Base-by-base conservation (phyloP, 2,113 vertebrate genomes). In the Zosterops japonicus region DNA sequence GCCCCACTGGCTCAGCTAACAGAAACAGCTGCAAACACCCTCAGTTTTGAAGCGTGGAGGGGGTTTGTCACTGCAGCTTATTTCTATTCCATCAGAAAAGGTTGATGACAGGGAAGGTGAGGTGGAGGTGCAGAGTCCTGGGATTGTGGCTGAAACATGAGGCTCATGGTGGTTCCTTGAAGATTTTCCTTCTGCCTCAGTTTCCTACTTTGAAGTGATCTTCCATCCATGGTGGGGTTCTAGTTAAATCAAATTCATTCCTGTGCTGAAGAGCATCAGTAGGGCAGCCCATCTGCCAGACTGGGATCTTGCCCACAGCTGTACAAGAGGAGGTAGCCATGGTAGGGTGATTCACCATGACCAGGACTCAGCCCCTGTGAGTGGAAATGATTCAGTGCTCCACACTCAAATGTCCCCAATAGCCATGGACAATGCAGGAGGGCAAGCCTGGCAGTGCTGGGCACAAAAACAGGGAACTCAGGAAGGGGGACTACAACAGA, bases 391-490 rank as follows among this genome's bases (percentile, higher is more conserved):
- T 52, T 29, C 35, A 27, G 0, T 64, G 60, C 33, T 83, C 22
- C 49, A 14, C 25, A 18, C 1, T 0, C 28, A 78, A 35, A 65
- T 4, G 24, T 57, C 33, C 31, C 24, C 21, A 25, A 1, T 17
- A 4, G 2, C 60, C 42, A 21, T 0, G 4, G 49, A 17, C 14
- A 11, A 31, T 1, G 28, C 33, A 19, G 21, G n/a, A 61, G 6
- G 29, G 7, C 21, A 28, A 59, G 53, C 61, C 39, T 31, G 29
- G 15, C n/a, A 18, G 17, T 55, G 47, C 65, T 67, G 39, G 29
- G 39, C 20, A 55, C 31, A 47, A 75, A 87, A 46, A 70, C 16
- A 56, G 11, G 27, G 27, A 64, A 53, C 0, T 0, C 19, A 36
- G 27, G 27, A 44, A 82, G 19, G 16, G 20, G 35, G 6, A 28